Base-by-base conservation (phyloP, 92 coral and sea anemone genomes). In the Porites cylindrica region DNA sequence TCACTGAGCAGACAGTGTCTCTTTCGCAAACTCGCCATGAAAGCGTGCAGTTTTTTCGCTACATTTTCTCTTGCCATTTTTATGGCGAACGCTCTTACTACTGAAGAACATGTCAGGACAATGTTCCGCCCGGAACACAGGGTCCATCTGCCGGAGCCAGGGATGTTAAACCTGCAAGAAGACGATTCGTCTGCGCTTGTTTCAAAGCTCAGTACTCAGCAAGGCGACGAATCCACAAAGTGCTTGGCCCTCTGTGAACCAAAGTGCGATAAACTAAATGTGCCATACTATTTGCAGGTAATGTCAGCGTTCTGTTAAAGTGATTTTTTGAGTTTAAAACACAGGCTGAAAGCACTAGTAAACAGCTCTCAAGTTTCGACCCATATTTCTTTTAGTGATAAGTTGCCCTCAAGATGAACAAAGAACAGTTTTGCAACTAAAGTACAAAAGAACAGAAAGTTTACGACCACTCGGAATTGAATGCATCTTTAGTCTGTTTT, bases 61-160 rank as follows among this genome's bases (percentile, higher is more conserved):
- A 72, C 86, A 51, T 73, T 75, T 56, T 75, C 79, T 10, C 66
- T 75, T 12, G 66, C 79, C 20, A 14, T 75, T 75, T 32, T 58
- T 16, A 21, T 75, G 19, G 79, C 26, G 47, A 54, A 12, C 26
- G 79, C 79, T 20, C 23, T 75, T 3, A 75, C 19, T 65, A 75
- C 79, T 75, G 66, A 75, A 75, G 79, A 75, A 24, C 66, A 75
- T 75, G 79, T 56, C 2, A 54, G 20, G 13, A n/a, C 65, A 0
- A 6, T 50, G 7, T 75, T 75, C 6, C 79, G 79, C 56, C 66
- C 79, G 19, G 66, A 75, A 20, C 79, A 75, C 4, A 23, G 79
- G 29, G 1, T 20, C 8, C 51, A 52, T 24, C 65, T 75, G 18
- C 79, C 79, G 2, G 65, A 75, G 21, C 23, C 52, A 1, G 58